Evolutionary conservation across 2,113 vertebrate species (phyloP), one percentile per base, ranked within the genome.

Genomic region (Leucopsar rothschildi): DNA sequence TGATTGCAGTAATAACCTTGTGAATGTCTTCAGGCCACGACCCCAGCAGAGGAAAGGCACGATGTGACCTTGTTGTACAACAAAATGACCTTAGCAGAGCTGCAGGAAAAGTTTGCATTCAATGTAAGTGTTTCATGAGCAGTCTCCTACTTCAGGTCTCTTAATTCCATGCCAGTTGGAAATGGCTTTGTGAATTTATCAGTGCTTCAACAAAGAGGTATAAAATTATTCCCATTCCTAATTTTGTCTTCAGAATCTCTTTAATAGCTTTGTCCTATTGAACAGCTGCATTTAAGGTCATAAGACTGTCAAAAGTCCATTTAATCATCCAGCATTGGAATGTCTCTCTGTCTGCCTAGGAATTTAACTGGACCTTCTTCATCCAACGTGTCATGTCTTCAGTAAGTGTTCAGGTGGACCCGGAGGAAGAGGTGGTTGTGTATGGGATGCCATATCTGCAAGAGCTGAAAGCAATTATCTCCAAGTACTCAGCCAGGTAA

Each of bases 291-390:
- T 63, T 40, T 20, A 53, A 7, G 66, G 33, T 37, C 23, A 28
- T 27, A 24, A 69, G 37, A n/a, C 27, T 56, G 9, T 25, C 65
- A 33, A 20, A 65, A 80, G 15, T 72, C 40, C 65, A 88, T 35
- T 64, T 37, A 22, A 72, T 64, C 57, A 50, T 17, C n/a, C 37
- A 50, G 15, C 65, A 84, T 10, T 29, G 16, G 5, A 53, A 4
- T 82, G 29, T 91, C 76, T 89, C 78, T 55, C 35, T 91, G 29
- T 72, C 72, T 85, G 63, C 52, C 82, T 94, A 99, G 99, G 98
- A 98, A 33, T 99, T 99, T 89, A 99, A 99, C 95, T 99, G 99
- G 99, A 99, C 98, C 6, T 96, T 97, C 64, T 99, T 99, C 96
- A 98, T 99, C 91, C 98, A 98, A 92, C 98, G 98, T 0, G 98